Conservation (phyloP, 1,140 invertebrate genomes). For the Cydia splendana region DNA sequence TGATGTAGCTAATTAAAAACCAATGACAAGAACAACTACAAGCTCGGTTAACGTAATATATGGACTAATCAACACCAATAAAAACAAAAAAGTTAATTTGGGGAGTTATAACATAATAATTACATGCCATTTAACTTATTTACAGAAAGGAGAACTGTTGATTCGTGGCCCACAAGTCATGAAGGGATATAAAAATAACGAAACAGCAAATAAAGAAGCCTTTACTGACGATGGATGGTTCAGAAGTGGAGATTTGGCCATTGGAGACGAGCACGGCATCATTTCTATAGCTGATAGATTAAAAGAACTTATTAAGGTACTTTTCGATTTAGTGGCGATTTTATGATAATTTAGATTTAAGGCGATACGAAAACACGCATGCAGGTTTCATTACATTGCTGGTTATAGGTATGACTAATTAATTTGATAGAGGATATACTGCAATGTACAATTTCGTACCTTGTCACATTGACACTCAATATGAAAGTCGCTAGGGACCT, state of each 20-base stretch:
- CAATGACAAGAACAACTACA: too few relatives aligned
- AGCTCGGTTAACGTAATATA: too few relatives aligned
- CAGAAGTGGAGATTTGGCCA: conserved; percentile 88
- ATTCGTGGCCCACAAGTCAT: conserved; percentile 86
- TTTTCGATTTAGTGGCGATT: not conserved
- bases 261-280: conserved; percentile 82
- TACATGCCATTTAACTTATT: conserved; percentile 34
- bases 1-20: not conserved
- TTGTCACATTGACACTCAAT: too few relatives aligned
- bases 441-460: too few relatives aligned
- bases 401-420: too few relatives aligned
- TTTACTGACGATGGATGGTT: conserved; percentile 87
- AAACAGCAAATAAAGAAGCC: conserved; percentile 83
- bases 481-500: too few relatives aligned
- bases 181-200: conserved; percentile 87
- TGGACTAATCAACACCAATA: too few relatives aligned
- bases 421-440: too few relatives aligned
- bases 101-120: not conserved
- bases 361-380: too few relatives aligned
- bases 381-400: too few relatives aligned
- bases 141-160: conserved; percentile 83
- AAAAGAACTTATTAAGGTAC: conserved; percentile 94
- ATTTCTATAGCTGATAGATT: conserved; percentile 88
- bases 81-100: not conserved
- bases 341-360: too few relatives aligned